Percentiles rank a stretch among this genome's conserved stretches.
Conservation (phyloP, 2,113 vertebrate species). For the Tragelaphus imberbis region DNA sequence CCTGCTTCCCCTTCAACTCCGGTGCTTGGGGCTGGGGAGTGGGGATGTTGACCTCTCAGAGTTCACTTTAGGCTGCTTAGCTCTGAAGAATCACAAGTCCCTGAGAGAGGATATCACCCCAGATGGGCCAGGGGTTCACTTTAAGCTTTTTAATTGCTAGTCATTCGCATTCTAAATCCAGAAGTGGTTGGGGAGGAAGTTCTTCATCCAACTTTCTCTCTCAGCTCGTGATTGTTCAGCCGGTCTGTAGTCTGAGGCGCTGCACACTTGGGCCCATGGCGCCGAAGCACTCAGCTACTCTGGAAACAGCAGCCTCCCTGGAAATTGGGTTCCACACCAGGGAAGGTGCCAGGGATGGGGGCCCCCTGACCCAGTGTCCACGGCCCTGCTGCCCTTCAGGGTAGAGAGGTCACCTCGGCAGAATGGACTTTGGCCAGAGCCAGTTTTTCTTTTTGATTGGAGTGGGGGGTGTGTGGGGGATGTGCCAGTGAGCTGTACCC, state of each 20-base stretch:
- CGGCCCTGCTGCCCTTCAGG: not conserved
- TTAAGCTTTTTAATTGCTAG: not conserved
- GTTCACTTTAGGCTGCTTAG: not conserved
- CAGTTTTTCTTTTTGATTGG: not conserved
- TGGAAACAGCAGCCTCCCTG: not conserved
- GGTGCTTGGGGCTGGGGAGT: not conserved
- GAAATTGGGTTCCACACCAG: rapidly evolving
- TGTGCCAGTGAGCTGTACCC: not conserved
- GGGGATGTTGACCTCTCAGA: not conserved
- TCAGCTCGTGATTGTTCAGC: rapidly evolving
- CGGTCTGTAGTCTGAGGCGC: not conserved
- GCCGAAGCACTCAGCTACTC: not conserved
- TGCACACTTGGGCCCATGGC: rapidly evolving
- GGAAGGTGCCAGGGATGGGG: too few relatives aligned
- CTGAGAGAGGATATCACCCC: not conserved
- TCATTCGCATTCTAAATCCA: not conserved
- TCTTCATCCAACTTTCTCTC: not conserved
- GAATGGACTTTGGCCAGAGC: not conserved
- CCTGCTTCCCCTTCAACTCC: not conserved
- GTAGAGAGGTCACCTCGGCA: not conserved
- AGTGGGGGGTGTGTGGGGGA: not conserved
- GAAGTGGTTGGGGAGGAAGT: not conserved
- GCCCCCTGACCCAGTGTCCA: not conserved
- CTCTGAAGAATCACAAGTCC: not conserved
- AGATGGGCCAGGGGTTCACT: not conserved